Evolutionary conservation across 2,113 vertebrate genomes (phyloP), one percentile per base, ranked within the genome.

Genomic region (Osmerus mordax): DNA sequence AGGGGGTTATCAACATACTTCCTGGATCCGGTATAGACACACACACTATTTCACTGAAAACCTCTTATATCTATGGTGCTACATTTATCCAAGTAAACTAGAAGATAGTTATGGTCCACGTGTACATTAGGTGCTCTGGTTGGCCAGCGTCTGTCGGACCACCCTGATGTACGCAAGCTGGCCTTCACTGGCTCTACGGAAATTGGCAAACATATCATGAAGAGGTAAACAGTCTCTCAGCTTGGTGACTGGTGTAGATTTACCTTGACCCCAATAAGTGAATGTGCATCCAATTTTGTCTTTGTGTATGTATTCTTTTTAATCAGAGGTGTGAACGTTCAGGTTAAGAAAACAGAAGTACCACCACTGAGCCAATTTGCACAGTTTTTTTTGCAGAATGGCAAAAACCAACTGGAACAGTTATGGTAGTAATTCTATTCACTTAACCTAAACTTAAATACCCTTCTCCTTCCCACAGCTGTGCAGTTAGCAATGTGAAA

Each of bases 121-220:
- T 64, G 28, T 63, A 52, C 41, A n/a, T 0, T 53, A 96, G 95
- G 95, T 0, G 87, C 92, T 2, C 65, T 92, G 78, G 91, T 92
- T 11, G 95, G 95, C 41, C 95, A 96, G 83, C 88, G 91, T 16
- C 76, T 96, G 59, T 93, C 91, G 0, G 95, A 96, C 72, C 95
- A 96, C 47, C 94, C 93, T 0, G 93, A 96, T 0, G 91, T 96
- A n/a, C 88, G 93, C n/a, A 96, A 96, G 82, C 84, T 96, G 3
- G 94, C 93, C 47, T 96, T 96, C 83, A 96, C 95, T 0, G 95
- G 95, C 47, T 96, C 95, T 67, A 96, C 95, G 0, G 90, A 92
- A 59, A 92, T 96, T 0, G 95, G 95, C 4, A 96, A 95, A 83
- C 94, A 94, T 32, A 95, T 96, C 81, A 96, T 95, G 95, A 95